Conservation (phyloP, 2,113 vertebrate genomes). For the Pedionomus torquatus region DNA sequence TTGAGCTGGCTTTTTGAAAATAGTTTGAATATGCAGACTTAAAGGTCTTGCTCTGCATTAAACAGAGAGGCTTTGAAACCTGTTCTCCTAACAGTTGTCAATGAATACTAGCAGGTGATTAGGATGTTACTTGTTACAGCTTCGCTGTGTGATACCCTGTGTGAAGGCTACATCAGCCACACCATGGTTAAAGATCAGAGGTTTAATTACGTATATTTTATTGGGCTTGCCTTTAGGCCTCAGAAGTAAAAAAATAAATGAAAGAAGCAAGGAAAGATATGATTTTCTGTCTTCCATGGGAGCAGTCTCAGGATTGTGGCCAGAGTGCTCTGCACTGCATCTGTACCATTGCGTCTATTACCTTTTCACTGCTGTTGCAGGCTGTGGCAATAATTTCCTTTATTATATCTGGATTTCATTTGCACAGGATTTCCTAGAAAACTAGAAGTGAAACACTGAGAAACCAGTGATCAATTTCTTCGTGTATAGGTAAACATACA, state of each 20-base stretch:
- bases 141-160: fast-evolving
- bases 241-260: neutral
- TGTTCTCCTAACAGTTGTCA: neutral
- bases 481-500: neutral
- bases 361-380: neutral
- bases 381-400: neutral
- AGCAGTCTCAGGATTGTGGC: neutral
- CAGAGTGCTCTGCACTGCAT: fast-evolving
- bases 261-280: neutral
- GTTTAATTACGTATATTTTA: neutral
- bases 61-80: neutral
- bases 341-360: neutral
- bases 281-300: neutral
- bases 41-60: neutral
- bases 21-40: neutral
- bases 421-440: neutral
- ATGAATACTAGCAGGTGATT: neutral
- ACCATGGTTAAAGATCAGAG: neutral
- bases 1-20: neutral
- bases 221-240: neutral
- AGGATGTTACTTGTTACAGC: neutral
- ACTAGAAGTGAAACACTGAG: neutral
- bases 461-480: neutral
- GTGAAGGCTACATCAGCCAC: neutral
- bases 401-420: neutral